Evolutionary conservation across 2,113 vertebrate genomes (phyloP).

Genomic region (Sminthopsis crassicaudata): DNA sequence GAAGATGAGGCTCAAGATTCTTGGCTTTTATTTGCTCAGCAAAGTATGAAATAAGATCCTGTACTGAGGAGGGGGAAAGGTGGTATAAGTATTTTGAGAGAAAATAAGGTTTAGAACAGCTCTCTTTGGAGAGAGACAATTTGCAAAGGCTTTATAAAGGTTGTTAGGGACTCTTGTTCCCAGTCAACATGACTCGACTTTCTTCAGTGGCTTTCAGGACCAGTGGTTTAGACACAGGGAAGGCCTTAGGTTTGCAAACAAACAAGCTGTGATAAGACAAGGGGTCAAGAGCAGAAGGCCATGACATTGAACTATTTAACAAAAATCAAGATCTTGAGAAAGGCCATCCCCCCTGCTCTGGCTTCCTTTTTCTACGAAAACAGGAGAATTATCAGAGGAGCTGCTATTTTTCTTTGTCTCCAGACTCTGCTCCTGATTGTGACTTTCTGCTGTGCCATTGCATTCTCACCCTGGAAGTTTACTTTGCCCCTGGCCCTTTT

Average conservation of each 20-base stretch:
- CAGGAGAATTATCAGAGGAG: neutral
- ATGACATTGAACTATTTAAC: neutral
- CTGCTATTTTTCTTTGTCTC: neutral
- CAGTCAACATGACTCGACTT: neutral
- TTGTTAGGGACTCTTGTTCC: neutral
- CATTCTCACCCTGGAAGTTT: neutral
- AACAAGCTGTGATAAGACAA: neutral
- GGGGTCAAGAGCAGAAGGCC: neutral
- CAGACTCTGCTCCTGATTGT: neutral
- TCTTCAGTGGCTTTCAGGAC: neutral
- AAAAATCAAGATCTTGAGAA: neutral
- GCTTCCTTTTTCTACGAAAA: neutral
- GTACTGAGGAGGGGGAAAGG: neutral
- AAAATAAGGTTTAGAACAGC: neutral
- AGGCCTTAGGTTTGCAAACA: neutral
- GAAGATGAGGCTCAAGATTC: neutral
- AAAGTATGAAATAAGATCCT: neutral
- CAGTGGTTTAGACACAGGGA: neutral
- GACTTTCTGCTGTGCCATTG: neutral
- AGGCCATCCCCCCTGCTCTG: neutral
- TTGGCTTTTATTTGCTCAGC: neutral
- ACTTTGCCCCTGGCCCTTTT: neutral
- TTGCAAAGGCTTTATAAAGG: neutral
- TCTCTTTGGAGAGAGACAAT: neutral
- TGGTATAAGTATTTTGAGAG: neutral